phyloP scores from a whole-genome alignment of 2,797 vertebrate species.

The Chrysocyon brachyurus region DNA sequence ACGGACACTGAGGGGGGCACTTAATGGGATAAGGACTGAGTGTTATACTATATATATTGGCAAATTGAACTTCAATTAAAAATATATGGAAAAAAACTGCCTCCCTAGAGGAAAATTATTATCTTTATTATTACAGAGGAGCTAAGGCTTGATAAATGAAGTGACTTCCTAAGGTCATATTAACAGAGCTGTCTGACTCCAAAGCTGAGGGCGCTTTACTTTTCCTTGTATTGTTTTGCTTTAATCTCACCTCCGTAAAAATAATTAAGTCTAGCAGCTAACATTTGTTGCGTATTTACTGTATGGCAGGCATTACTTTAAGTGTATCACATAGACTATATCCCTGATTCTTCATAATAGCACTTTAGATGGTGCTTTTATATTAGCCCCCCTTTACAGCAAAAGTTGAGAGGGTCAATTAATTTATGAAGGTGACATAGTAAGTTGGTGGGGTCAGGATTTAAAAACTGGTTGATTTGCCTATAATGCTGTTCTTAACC shows the following conservation, averaged over 20 bases:
- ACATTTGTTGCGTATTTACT: not conserved
- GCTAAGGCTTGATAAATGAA: slow-evolving; percentile 12
- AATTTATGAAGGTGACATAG: not conserved
- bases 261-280: not conserved
- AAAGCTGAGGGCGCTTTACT: slow-evolving; percentile 34
- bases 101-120: not conserved
- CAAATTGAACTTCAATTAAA: too few species aligned
- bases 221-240: slow-evolving; percentile 53
- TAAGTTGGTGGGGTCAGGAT: not conserved
- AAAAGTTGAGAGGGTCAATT: not conserved
- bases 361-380: slow-evolving; percentile 36
- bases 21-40: too few species aligned
- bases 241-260: slow-evolving; percentile 21
- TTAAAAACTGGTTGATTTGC: slow-evolving; percentile 43
- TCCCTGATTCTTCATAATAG: slow-evolving; percentile 46
- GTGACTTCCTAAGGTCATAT: not conserved
- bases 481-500: not conserved
- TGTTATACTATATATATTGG: too few species aligned
- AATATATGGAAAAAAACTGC: not conserved
- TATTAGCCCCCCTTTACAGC: not conserved
- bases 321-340: not conserved
- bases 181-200: slow-evolving; percentile 18
- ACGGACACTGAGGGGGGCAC: too few species aligned
- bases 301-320: not conserved
- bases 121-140: slow-evolving; percentile 24